Conservation (phyloP, 2,888 invertebrate genomes). For the Phyllotreta striolata region DNA sequence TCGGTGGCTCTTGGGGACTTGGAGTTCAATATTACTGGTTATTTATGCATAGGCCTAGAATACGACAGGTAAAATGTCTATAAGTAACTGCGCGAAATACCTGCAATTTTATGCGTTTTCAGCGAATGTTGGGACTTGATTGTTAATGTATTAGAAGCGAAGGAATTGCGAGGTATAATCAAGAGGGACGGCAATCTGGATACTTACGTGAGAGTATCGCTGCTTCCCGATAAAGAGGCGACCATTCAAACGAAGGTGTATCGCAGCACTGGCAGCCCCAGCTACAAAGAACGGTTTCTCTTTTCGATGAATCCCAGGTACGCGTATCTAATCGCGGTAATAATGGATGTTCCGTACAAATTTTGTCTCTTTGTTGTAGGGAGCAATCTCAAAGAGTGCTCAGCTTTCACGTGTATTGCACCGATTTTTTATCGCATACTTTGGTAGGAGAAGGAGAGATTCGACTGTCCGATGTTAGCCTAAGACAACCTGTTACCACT, state of each 20-base stretch:
- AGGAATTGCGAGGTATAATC: slow-evolving; percentile 71
- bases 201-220: slow-evolving; percentile 78
- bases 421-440: slow-evolving; percentile 70
- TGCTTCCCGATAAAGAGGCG: slow-evolving; percentile 74
- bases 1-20: slow-evolving; percentile 75
- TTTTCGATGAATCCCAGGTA: slow-evolving; percentile 67
- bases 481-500: slow-evolving; percentile 75
- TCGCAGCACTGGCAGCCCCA: slow-evolving; percentile 73
- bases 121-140: slow-evolving; percentile 66
- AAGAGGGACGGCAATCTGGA: slow-evolving; percentile 68
- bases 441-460: slow-evolving; percentile 75
- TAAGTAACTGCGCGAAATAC: background rate
- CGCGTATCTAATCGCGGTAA: slow-evolving; percentile 1
- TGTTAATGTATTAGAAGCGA: slow-evolving; percentile 79
- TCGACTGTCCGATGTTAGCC: slow-evolving; percentile 69
- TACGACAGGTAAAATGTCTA: slow-evolving; percentile 72
- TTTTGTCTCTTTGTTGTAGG: slow-evolving; percentile 42
- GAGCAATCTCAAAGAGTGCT: slow-evolving; percentile 68
- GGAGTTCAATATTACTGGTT: slow-evolving; percentile 76
- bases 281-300: slow-evolving; percentile 80
- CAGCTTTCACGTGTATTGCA: slow-evolving; percentile 74
- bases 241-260: slow-evolving; percentile 77
- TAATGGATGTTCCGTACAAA: background rate
- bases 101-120: slow-evolving; percentile 38
- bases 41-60: slow-evolving; percentile 78